Evolutionary conservation across 2,797 vertebrate genomes (phyloP).

Genomic region (Lagorchestes hirsutus): DNA sequence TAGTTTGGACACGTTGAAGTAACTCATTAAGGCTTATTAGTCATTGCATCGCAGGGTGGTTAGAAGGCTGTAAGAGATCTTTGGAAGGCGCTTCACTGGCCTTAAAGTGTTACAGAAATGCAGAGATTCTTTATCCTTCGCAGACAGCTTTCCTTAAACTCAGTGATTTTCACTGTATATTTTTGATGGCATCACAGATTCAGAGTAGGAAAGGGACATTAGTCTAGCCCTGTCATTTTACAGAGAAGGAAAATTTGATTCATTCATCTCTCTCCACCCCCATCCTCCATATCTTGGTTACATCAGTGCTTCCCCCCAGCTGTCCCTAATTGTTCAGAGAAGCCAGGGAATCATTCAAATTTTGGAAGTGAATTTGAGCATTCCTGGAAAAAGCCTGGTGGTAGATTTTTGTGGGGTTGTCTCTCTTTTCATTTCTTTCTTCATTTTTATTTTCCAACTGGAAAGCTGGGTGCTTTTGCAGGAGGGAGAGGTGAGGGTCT

Average conservation of each 20-base stretch:
- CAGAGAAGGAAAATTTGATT: not conserved
- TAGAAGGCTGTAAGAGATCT: not conserved
- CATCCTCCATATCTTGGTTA: not conserved
- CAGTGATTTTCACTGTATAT: not conserved
- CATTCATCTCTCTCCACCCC: not conserved
- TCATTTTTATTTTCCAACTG: not conserved
- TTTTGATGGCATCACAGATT: not conserved
- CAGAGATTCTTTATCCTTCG: not conserved
- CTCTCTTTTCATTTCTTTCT: not conserved
- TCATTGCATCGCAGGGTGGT: not conserved
- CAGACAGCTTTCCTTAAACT: not conserved
- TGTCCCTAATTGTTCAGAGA: not conserved
- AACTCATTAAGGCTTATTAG: not conserved
- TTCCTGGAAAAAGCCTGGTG: not conserved
- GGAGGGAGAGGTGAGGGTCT: not conserved
- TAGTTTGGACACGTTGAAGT: not conserved
- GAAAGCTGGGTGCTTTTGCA: not conserved
- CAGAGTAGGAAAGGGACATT: not conserved
- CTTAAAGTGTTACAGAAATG: not conserved
- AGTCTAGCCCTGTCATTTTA: not conserved
- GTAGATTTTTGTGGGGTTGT: not conserved
- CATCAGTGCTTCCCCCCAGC: not conserved
- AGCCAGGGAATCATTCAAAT: not conserved
- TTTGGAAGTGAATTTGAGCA: not conserved
- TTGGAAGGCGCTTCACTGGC: not conserved